A percentile compares a stretch with the other conserved stretches of the same genome.
phyloP scores from a whole-genome alignment of 2,888 invertebrate genomes.

The Mimas tiliae region DNA sequence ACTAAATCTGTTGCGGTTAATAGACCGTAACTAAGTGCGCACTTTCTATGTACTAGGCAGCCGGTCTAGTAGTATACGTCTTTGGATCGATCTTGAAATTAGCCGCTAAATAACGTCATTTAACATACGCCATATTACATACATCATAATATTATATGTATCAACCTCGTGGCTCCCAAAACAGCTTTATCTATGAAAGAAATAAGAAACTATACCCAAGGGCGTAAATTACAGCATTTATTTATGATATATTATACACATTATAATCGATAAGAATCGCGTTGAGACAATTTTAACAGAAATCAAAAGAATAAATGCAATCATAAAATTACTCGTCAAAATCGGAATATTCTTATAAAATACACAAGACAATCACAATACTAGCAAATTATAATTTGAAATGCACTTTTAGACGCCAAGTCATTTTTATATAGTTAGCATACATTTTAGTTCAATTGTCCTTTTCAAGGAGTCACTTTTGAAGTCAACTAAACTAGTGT shows the following conservation, averaged over 20 bases:
- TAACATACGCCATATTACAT: too few species aligned
- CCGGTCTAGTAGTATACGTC: too few species aligned
- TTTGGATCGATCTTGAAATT: too few species aligned
- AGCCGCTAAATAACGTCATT: too few species aligned
- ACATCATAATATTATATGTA: too few species aligned
- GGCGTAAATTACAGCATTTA: not conserved
- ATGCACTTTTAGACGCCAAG: not conserved
- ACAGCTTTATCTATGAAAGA: too few species aligned
- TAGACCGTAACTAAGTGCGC: too few species aligned
- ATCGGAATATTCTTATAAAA: conserved; percentile 18
- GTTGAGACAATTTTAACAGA: not conserved
- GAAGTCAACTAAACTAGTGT: conserved; percentile 5
- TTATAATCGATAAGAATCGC: not conserved
- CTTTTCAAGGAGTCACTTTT: conserved; percentile 21
- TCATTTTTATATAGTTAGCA: not conserved
- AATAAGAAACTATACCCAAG: too few species aligned
- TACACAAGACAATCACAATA: conserved; percentile 5
- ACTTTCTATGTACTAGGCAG: too few species aligned
- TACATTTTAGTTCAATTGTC: not conserved
- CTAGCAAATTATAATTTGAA: not conserved
- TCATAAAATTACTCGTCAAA: conserved; percentile 16
- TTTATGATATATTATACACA: conserved; percentile 8
- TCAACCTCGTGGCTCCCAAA: too few species aligned
- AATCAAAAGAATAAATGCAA: conserved; percentile 15
- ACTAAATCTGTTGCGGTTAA: too few species aligned